phyloP scores from a whole-genome alignment of 2,797 vertebrate genomes.

The Macropodus opercularis region DNA sequence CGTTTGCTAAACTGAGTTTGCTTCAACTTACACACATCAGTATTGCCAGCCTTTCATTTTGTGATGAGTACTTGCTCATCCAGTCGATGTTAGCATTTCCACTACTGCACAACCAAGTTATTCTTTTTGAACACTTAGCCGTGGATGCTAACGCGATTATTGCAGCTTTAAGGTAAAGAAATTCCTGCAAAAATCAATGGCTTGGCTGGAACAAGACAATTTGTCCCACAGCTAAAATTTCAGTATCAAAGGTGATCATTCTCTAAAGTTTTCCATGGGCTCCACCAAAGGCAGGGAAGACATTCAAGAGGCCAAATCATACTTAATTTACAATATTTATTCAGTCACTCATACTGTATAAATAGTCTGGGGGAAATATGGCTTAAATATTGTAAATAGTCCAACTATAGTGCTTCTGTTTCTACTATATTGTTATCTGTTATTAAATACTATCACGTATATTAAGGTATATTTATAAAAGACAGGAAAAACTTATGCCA shows the following conservation, averaged over 20 bases:
- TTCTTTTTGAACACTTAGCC: no score
- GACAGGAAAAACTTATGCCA: background rate
- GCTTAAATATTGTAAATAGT: constrained; percentile 45
- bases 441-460: no score
- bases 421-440: background rate
- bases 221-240: constrained; percentile 34
- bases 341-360: constrained; percentile 9
- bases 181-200: constrained; percentile 43
- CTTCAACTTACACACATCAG: no score
- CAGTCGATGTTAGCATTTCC: no score
- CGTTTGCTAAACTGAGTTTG: no score
- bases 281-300: constrained; percentile 21
- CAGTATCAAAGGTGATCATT: constrained; percentile 23
- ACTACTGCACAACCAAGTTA: no score
- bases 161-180: constrained; percentile 50
- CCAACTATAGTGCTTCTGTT: background rate
- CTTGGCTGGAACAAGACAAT: constrained; percentile 37
- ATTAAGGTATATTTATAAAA: constrained; percentile 1
- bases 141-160: constrained; percentile 44
- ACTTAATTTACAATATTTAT: constrained; percentile 9
- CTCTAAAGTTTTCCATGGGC: constrained; percentile 4
- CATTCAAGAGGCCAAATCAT: constrained; percentile 13
- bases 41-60: no score
- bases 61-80: no score
- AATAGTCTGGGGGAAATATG: constrained; percentile 46